Evolutionary conservation across 2,113 vertebrate genomes (phyloP).

Genomic region (Ciconia boyciana): DNA sequence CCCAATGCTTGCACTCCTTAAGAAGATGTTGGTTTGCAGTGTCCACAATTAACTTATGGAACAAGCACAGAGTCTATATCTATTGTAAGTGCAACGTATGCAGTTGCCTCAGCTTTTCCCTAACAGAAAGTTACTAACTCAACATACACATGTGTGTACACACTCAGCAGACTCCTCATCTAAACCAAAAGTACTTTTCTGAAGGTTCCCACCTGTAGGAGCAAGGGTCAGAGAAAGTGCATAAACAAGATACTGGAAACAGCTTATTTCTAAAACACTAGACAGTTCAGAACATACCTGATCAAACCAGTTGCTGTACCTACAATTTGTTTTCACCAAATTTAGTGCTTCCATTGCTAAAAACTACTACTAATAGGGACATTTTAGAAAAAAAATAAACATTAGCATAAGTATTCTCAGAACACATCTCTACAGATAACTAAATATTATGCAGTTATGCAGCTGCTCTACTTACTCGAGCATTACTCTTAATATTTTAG

Average conservation of each 20-base stretch:
- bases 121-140: neutral
- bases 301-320: neutral
- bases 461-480: neutral
- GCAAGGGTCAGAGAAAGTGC: neutral
- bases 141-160: rapidly evolving
- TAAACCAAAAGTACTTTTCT: neutral
- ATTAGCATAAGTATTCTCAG: neutral
- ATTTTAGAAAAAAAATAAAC: neutral
- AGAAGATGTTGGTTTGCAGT: neutral
- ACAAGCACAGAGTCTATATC: neutral
- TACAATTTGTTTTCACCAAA: neutral
- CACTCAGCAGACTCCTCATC: neutral
- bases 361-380: neutral
- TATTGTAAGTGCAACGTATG: neutral
- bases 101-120: neutral
- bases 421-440: neutral
- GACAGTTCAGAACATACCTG: neutral
- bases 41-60: neutral
- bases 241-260: neutral
- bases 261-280: neutral
- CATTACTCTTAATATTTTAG: neutral
- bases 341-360: neutral
- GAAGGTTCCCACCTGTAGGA: neutral
- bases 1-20: neutral
- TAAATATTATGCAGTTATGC: neutral